phyloP scores from a whole-genome alignment of 2,888 invertebrate species.

The Onthophagus sagittarius region DNA sequence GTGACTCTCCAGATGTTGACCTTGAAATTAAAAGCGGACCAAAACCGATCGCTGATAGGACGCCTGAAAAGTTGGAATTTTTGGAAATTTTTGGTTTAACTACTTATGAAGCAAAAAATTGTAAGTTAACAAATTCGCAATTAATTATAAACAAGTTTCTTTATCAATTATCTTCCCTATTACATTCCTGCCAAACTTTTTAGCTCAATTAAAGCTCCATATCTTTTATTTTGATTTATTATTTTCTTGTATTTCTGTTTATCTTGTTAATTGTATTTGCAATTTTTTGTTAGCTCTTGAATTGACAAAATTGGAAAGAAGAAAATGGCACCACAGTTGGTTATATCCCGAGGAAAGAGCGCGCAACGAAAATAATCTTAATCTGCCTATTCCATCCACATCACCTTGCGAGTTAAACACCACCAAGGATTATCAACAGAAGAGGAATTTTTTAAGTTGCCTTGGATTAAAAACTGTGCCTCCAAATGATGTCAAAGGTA shows the following conservation, averaged over 20 bases:
- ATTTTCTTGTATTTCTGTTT: conserved; percentile 1
- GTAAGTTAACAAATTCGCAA: conserved; percentile 47
- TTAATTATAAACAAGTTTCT: too few species aligned
- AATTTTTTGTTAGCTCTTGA: conserved; percentile 51
- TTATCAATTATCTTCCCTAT: too few species aligned
- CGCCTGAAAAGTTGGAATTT: conserved; percentile 57
- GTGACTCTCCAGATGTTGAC: conserved; percentile 48
- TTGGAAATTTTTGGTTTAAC: conserved; percentile 61
- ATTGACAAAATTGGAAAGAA: conserved; percentile 58
- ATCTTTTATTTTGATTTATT: neutral
- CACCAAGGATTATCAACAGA: conserved; percentile 52
- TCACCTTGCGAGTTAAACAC: conserved; percentile 51
- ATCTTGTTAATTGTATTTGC: conserved; percentile 4
- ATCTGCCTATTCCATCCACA: conserved; percentile 52
- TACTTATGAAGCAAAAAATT: conserved; percentile 58
- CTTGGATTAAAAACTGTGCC: conserved; percentile 57
- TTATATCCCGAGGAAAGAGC: conserved; percentile 39
- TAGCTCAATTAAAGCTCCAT: too few species aligned
- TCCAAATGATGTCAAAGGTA: conserved; percentile 58
- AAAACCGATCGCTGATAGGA: conserved; percentile 51
- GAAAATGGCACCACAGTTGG: conserved; percentile 47
- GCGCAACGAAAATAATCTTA: conserved; percentile 37
- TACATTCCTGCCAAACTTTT: too few species aligned
- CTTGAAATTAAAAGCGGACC: conserved; percentile 56
- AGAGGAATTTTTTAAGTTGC: conserved; percentile 58